These are phyloP conservation scores for Acheta domesticus DNA, from an alignment of 2,888 invertebrate species.

Conservation along the genomic window DNA sequence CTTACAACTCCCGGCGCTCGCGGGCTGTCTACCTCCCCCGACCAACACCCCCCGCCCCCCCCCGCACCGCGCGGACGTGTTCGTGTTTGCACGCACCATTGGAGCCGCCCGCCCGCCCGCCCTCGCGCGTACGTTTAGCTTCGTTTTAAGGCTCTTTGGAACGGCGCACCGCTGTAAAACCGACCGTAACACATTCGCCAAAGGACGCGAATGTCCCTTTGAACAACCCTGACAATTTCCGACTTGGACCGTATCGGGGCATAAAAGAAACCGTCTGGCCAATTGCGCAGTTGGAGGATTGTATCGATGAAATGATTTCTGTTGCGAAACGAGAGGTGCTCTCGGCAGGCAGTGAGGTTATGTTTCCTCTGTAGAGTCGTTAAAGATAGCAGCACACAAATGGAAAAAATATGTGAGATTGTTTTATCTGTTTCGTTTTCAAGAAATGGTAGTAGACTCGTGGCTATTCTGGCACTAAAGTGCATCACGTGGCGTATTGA, in stretches of 20 bases:
- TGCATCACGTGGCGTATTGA: too few species aligned
- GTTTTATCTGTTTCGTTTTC: too few species aligned
- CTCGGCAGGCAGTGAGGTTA: too few species aligned
- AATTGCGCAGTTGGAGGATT: too few species aligned
- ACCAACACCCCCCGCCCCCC: background rate
- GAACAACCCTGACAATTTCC: background rate
- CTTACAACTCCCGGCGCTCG: background rate
- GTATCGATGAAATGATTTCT: too few species aligned
- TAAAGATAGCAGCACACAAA: too few species aligned
- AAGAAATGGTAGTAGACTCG: too few species aligned
- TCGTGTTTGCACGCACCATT: slow-evolving; percentile 11
- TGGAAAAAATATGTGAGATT: too few species aligned
- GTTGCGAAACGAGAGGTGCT: too few species aligned
- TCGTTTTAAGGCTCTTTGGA: slow-evolving; percentile 5
- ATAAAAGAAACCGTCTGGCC: background rate
- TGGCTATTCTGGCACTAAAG: too few species aligned
- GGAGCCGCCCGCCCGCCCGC: background rate
- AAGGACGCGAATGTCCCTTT: background rate
- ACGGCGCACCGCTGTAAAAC: background rate
- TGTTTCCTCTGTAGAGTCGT: too few species aligned
- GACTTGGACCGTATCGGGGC: background rate
- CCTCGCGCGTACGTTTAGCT: background rate
- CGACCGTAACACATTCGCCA: background rate
- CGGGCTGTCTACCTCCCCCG: background rate
- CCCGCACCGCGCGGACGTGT: too few species aligned